Evolutionary conservation across 2,113 vertebrate genomes (phyloP), one percentile per base, ranked within the genome.

Genomic region (Rhinopomastus cyanomelas): DNA sequence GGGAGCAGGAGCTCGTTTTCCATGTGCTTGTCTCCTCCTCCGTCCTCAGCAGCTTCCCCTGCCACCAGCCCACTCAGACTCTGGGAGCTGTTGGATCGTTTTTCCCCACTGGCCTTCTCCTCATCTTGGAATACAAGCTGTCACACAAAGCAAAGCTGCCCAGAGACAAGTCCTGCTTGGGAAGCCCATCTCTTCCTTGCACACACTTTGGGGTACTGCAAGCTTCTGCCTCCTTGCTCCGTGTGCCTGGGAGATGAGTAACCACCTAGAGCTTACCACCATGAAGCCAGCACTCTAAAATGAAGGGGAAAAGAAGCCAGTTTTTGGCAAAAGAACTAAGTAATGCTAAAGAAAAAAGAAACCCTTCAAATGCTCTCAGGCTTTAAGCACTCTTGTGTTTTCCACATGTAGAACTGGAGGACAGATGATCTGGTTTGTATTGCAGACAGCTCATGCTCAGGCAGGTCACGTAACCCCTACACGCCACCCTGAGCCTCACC

Each of bases 251-350:
- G 73, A 81, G 68, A 93, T 34, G 56, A 81, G 30, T 74, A 81
- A 88, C 64, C 34, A 86, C 32, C 52, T 46, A 76, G 25, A 53
- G 12, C 42, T 62, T 60, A 67, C 71, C 59, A 36, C 34, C 72
- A 91, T 37, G 62, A 76, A 72, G 75, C 20, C 30, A 30, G 29
- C 2, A 37, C 62, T 74, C 55, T 5, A 23, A n/a, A 68, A 22
- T 42, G 39, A 62, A 8, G 12, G 17, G 61, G 62, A 81, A 81
- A 32, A 61, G 23, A 67, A 27, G 21, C 52, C 16, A 22, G 20
- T 10, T 4, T 56, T 76, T 96, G 95, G 92, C 94, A 95, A 59
- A 95, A 90, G 90, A 94, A 96, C 94, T 92, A 59, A 95, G 90
- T 76, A 93, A 55, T 0, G 0, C 59, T 36, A 11, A 68, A 91